Evolutionary conservation across 2,113 vertebrate genomes (phyloP), one percentile per base, ranked within the genome.

Genomic region (Bucco capensis): DNA sequence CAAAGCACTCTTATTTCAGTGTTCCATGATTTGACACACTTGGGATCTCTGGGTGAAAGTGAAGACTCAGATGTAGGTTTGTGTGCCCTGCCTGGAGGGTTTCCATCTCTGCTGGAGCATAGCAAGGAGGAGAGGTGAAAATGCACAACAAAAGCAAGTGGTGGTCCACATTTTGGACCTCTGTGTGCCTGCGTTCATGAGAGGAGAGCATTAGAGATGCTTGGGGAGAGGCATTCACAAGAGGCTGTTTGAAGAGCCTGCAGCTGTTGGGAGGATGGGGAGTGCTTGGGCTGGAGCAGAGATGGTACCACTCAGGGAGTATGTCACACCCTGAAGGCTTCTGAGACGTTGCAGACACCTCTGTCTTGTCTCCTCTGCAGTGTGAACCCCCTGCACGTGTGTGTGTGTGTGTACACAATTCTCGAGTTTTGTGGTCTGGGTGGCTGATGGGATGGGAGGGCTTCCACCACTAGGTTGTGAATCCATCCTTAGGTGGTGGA

Each of bases 271-370:
- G 19, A 23, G 5, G 7, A 2, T 4, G 38, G 47, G 83, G 17
- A 61, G 64, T 1, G 1, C 38, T 35, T 5, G 23, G 40, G 42
- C 38, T 53, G 80, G 23, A 49, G 30, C 19, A 11, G 19, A 0
- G 3, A 2, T 16, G 0, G 0, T 51, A 15, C 28, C 9, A 0
- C 21, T 81, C 0, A 12, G 67, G 31, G n/a, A n/a, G n/a, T n/a
- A n/a, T n/a, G n/a, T n/a, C n/a, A n/a, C n/a, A 24, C 44, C 38
- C 50, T 6, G 12, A 14, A 56, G 67, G 57, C 58, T 61, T 7
- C 51, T 3, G 25, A 42, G 47, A 35, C 46, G 28, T 56, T n/a
- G n/a, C n/a, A n/a, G n/a, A n/a, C n/a, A n/a, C n/a, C n/a, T n/a
- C n/a, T n/a, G n/a, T n/a, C n/a, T n/a, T n/a, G n/a, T n/a, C n/a